Evolutionary conservation across 2,113 vertebrate species (phyloP).

Genomic region (Indri indri): DNA sequence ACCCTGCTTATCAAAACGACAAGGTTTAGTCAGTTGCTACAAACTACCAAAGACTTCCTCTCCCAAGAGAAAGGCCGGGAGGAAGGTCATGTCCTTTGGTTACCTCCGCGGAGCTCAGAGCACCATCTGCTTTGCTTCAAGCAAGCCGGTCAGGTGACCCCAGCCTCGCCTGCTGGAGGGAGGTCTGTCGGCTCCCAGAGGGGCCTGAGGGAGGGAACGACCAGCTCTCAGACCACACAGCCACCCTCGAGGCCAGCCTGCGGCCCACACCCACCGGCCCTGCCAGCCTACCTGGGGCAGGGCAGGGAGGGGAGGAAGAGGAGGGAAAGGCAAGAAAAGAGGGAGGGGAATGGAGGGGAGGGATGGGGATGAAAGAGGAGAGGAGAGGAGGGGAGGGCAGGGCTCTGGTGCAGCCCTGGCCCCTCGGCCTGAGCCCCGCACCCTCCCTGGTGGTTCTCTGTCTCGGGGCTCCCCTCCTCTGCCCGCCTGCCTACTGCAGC

Average conservation of each 20-base stretch:
- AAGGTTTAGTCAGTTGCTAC: constrained; percentile 60
- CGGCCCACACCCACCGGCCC: fast-evolving
- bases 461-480: neutral
- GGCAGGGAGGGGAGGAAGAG: neutral
- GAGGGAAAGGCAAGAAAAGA: neutral
- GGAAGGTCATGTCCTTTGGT: constrained; percentile 42
- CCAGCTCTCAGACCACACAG: neutral
- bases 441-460: neutral
- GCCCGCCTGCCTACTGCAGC: neutral
- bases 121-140: neutral
- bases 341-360: neutral
- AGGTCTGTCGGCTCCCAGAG: fast-evolving
- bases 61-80: constrained; percentile 49
- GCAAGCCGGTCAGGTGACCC: neutral
- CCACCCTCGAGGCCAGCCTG: fast-evolving
- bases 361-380: neutral
- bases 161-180: neutral
- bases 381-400: fast-evolving
- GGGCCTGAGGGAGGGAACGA: neutral
- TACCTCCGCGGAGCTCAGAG: neutral
- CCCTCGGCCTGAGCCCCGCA: neutral
- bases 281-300: neutral
- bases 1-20: constrained; percentile 50
- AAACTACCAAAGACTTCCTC: constrained; percentile 70
- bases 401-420: neutral